phyloP scores from a whole-genome alignment of 2,888 invertebrate genomes.

The Lasioglossum marginatum region DNA sequence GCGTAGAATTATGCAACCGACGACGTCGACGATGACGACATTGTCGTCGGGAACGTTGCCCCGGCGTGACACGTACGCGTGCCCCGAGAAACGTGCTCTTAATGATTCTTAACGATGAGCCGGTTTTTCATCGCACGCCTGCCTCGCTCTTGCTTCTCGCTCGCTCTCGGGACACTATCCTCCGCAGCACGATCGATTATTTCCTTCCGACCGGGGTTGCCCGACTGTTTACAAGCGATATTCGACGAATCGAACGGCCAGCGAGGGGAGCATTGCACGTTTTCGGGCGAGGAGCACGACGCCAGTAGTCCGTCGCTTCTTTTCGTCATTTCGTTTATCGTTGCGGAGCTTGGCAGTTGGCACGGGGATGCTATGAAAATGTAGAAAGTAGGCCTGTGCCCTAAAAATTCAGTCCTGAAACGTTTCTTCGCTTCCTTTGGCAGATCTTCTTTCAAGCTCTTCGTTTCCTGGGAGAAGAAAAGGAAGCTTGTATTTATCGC shows the following conservation, averaged over 20 bases:
- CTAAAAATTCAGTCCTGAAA: neutral
- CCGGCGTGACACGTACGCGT: neutral
- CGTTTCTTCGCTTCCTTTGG: neutral
- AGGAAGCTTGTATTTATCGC: too few species aligned
- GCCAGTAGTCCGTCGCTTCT: neutral
- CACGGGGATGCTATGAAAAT: neutral
- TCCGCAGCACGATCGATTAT: neutral
- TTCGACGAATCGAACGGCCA: neutral
- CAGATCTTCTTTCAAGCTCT: neutral
- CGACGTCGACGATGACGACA: neutral
- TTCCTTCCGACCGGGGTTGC: neutral
- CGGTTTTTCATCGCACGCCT: constrained; percentile 1
- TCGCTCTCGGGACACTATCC: neutral
- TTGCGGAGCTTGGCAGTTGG: neutral
- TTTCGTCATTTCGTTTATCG: neutral
- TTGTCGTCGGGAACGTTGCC: constrained; percentile 4
- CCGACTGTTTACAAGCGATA: constrained; percentile 2
- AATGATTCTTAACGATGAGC: constrained; percentile 13
- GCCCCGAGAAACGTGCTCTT: neutral
- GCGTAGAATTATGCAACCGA: constrained; percentile 38
- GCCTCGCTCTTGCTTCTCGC: neutral
- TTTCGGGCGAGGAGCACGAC: neutral
- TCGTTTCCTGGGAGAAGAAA: too few species aligned
- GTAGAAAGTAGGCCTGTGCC: neutral
- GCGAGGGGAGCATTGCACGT: neutral